Evolutionary conservation across 2,888 invertebrate genomes (phyloP).

Genomic region (Polydrusus tereticollis): DNA sequence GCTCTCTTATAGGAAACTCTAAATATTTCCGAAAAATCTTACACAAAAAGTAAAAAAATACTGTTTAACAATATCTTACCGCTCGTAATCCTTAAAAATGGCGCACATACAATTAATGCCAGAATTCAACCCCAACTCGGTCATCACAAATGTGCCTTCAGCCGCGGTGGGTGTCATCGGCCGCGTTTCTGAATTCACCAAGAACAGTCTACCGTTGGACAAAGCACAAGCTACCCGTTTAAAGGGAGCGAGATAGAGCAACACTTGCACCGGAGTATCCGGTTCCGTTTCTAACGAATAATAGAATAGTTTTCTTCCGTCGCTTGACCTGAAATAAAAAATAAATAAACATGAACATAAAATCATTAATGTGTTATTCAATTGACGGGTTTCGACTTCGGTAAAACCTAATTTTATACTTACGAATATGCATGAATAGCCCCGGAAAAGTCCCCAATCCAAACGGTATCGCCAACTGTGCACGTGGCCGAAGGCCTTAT

Average conservation of each 20-base stretch:
- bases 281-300: conserved; percentile 79
- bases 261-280: conserved; percentile 76
- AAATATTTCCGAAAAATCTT: too few relatives aligned
- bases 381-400: too few relatives aligned
- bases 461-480: conserved; percentile 81
- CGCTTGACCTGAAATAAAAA: conserved; percentile 66
- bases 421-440: conserved; percentile 85
- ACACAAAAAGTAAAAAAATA: too few relatives aligned
- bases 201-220: conserved; percentile 82
- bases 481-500: conserved; percentile 80
- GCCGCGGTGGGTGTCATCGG: conserved; percentile 74
- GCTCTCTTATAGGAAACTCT: too few relatives aligned
- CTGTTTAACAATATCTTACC: conserved; percentile 57
- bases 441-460: conserved; percentile 93
- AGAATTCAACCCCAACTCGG: conserved; percentile 80
- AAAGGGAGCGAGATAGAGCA: conserved; percentile 76
- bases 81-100: conserved; percentile 66
- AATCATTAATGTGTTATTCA: too few relatives aligned
- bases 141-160: conserved; percentile 83
- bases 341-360: neutral
- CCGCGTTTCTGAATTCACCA: conserved; percentile 75
- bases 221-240: conserved; percentile 86
- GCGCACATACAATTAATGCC: conserved; percentile 78
- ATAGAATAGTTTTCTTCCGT: conserved; percentile 73
- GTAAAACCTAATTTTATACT: too few relatives aligned